Evolutionary conservation across 1,140 invertebrate species (phyloP).

Genomic region (Aphis gossypii): DNA sequence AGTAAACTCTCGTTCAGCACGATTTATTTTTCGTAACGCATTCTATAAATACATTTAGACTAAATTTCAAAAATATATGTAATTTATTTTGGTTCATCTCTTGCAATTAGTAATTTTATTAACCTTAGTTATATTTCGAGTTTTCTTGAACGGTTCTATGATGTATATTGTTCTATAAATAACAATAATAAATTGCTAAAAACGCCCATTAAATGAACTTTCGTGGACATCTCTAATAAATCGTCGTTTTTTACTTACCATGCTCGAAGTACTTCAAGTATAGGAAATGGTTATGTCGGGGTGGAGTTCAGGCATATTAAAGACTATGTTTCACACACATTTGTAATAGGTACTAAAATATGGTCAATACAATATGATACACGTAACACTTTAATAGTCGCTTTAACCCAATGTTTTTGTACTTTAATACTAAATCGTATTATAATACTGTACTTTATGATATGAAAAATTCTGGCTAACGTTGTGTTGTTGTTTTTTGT

Average conservation of each 20-base stretch:
- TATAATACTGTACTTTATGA: neutral
- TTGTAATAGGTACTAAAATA: neutral
- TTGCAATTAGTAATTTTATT: neutral
- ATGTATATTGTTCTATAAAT: neutral
- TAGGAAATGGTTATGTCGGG: neutral
- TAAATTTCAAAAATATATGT: conserved; percentile 22
- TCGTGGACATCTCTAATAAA: neutral
- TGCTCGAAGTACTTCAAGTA: neutral
- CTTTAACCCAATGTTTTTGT: neutral
- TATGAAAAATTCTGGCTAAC: neutral
- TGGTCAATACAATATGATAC: neutral
- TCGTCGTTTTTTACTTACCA: neutral
- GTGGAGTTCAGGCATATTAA: neutral
- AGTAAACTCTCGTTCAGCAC: neutral
- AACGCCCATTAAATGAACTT: neutral
- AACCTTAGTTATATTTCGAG: neutral
- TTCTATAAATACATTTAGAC: neutral
- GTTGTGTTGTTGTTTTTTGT: neutral
- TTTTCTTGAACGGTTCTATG: neutral
- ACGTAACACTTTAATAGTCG: neutral
- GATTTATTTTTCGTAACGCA: neutral
- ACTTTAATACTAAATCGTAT: neutral
- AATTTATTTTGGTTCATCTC: neutral
- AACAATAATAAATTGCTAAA: neutral
- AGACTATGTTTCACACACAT: neutral